Evolutionary conservation across 2,888 invertebrate genomes (phyloP), one percentile per base, ranked within the genome.

Genomic region (Agonopterix subpropinquella): DNA sequence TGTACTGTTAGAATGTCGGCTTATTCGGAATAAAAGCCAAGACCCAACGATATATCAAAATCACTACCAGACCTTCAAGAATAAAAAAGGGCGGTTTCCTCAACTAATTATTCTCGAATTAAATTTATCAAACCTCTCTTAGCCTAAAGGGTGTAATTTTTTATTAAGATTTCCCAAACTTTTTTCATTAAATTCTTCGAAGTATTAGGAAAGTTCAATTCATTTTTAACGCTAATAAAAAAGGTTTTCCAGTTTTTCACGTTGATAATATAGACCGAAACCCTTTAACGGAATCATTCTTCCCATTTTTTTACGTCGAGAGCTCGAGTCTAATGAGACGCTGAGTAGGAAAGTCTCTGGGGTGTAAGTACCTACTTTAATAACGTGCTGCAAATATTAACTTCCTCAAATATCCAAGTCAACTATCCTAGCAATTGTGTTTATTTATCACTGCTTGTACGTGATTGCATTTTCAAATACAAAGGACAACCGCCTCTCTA

Each of bases 151-250:
- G 77, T 73, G 64, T 65, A 71, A 69, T 78, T 79, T 79, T 78
- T 79, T 74, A 73, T 67, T 66, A 71, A 76, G 71, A 72, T 75
- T 67, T 67, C 57, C 42, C 55, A 53, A 80, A 80, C 70, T 80
- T 80, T 80, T 77, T 79, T 78, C 77, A 80, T 80, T 78, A 77
- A 76, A 77, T 75, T 71, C 67, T 64, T 60, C 56, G 59, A 76
- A 79, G 73, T 71, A 73, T 80, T 80, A 67, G 67, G 53, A 65
- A 74, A 77, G 67, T 77, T 76, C 57, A 57, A 67, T 63, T 67
- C 62, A 59, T 64, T 70, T 70, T 73, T 62, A 65, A 64, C 59
- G 65, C 60, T 56, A 58, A 54, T 57, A 65, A 61, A 67, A 28
- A 71, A 66, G 64, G 61, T 62, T 63, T 65, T 54, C 57, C 62